Evolutionary conservation across 2,888 invertebrate genomes (phyloP).

Genomic region (Tenthredo mesomela): DNA sequence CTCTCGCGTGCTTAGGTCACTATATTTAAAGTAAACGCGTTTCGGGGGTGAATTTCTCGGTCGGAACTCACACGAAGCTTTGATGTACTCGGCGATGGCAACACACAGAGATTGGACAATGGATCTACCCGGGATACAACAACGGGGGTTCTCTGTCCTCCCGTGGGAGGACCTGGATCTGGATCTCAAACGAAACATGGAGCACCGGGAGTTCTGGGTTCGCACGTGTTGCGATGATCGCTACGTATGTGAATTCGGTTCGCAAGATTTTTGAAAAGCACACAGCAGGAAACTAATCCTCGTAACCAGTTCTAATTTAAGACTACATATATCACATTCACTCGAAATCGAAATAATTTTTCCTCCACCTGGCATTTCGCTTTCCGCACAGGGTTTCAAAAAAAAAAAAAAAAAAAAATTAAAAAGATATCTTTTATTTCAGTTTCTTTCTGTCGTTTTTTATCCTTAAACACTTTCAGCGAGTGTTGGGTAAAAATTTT

Average conservation of each 20-base stretch:
- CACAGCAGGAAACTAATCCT: constrained; percentile 54
- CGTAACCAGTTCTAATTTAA: constrained; percentile 53
- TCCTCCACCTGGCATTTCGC: constrained; percentile 36
- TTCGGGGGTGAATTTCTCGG: constrained; percentile 20
- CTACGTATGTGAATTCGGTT: constrained; percentile 45
- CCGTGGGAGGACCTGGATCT: constrained; percentile 39
- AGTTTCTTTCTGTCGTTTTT: not conserved
- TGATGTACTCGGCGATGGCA: constrained; percentile 52
- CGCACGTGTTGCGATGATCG: constrained; percentile 50
- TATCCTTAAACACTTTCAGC: not conserved
- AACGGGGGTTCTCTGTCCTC: constrained; percentile 39
- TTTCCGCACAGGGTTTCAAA: not conserved
- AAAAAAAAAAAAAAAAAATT: not conserved
- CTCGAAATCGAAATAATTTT: constrained; percentile 39
- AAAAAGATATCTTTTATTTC: not conserved
- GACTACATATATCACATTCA: constrained; percentile 51
- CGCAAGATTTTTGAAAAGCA: constrained; percentile 40
- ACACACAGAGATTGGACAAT: constrained; percentile 52
- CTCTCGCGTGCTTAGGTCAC: not conserved
- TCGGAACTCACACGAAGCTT: constrained; percentile 55
- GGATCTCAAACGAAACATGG: constrained; percentile 20
- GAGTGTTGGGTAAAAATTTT: not conserved
- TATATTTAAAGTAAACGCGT: not conserved
- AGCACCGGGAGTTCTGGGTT: constrained; percentile 29
- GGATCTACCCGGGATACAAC: constrained; percentile 36